Evolutionary conservation across 2,888 invertebrate genomes (phyloP).

Genomic region (Cerastis rubricosa): DNA sequence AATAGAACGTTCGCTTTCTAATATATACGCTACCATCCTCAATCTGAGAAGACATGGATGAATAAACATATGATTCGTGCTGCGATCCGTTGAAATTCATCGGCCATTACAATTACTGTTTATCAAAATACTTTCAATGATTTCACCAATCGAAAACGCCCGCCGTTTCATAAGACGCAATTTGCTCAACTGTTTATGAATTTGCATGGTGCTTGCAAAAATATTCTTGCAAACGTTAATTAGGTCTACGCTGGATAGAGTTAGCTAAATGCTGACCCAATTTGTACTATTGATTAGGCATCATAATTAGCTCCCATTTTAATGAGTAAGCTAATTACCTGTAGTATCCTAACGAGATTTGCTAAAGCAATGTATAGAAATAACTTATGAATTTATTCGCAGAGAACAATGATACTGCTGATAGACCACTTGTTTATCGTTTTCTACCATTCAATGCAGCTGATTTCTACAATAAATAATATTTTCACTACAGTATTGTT

Average conservation of each 20-base stretch:
- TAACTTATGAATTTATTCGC: conserved; percentile 31
- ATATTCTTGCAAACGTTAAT: conserved; percentile 66
- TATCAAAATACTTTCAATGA: conserved; percentile 57
- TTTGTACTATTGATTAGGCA: conserved; percentile 28
- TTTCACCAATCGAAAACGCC: conserved; percentile 53
- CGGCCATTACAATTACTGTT: conserved; percentile 50
- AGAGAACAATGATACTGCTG: conserved; percentile 18
- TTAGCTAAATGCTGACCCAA: conserved; percentile 35
- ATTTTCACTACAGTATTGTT: conserved; percentile 22
- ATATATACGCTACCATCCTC: conserved; percentile 59
- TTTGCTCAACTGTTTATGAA: conserved; percentile 66
- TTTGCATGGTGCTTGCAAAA: conserved; percentile 70
- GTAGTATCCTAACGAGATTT: conserved; percentile 29
- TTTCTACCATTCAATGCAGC: conserved; percentile 14
- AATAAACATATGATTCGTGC: conserved; percentile 56
- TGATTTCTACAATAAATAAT: not conserved
- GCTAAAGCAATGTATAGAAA: conserved; percentile 28
- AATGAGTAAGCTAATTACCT: conserved; percentile 37
- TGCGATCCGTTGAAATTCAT: conserved; percentile 47
- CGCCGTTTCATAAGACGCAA: conserved; percentile 62
- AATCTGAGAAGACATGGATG: conserved; percentile 58
- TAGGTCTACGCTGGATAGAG: conserved; percentile 39
- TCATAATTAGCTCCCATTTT: conserved; percentile 19
- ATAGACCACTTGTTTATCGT: conserved; percentile 25
- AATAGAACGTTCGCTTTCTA: conserved; percentile 56